Evolutionary conservation across 1,140 invertebrate species (phyloP).

Genomic region (Aphidius ervi): DNA sequence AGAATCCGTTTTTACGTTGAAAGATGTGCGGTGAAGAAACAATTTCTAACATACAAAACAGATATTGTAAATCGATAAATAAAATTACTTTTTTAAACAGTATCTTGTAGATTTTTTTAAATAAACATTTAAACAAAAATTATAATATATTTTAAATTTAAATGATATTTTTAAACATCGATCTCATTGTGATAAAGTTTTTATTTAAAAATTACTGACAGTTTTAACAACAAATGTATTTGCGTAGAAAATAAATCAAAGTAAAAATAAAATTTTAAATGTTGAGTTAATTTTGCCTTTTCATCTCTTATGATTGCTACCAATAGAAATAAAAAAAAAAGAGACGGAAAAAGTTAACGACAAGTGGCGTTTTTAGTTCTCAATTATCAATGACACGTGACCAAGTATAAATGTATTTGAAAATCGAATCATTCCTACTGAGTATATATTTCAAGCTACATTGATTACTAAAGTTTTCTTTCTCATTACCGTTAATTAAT

Average conservation of each 20-base stretch:
- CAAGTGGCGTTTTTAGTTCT: slow-evolving; percentile 6
- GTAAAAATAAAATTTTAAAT: slow-evolving; percentile 14
- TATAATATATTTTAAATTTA: too few species aligned
- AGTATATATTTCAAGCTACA: not conserved
- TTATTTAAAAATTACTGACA: too few species aligned
- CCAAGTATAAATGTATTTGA: slow-evolving; percentile 13
- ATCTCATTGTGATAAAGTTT: too few species aligned
- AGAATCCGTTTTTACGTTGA: not conserved
- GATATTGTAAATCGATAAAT: too few species aligned
- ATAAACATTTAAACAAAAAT: too few species aligned
- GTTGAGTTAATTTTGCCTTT: slow-evolving; percentile 19
- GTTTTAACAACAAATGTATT: not conserved
- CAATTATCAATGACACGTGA: slow-evolving; percentile 17
- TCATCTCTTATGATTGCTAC: too few species aligned
- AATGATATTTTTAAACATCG: too few species aligned
- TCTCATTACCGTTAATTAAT: not conserved
- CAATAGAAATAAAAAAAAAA: not conserved
- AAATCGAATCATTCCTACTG: too few species aligned
- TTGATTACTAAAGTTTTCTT: slow-evolving; percentile 7
- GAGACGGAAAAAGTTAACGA: slow-evolving; percentile 15
- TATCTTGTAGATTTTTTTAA: too few species aligned
- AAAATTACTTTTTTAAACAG: too few species aligned
- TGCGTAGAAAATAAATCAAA: not conserved
- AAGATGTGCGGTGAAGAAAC: not conserved
- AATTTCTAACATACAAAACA: not conserved